Percentiles rank a stretch among this genome's conserved stretches.
Conservation (phyloP, 2,888 invertebrate species). For the Erebia palarica region DNA sequence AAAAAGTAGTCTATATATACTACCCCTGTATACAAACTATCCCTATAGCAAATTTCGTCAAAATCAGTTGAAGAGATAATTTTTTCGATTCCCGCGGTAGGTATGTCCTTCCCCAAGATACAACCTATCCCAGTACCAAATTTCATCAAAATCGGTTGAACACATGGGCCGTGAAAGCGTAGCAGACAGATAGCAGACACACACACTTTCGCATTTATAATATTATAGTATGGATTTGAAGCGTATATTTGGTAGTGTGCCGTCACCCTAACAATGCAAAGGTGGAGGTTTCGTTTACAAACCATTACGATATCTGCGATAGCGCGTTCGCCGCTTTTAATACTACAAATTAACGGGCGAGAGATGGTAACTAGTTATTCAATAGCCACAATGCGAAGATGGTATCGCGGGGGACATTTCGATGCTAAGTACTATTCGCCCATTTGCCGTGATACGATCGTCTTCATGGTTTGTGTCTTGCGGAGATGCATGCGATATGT, state of each 20-base stretch:
- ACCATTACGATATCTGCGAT: slow-evolving; percentile 41
- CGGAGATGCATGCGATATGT: slow-evolving; percentile 25
- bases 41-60: no score
- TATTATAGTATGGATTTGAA: no score
- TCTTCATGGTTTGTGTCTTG: slow-evolving; percentile 30
- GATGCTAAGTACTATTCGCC: slow-evolving; percentile 45
- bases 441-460: slow-evolving; percentile 43
- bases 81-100: no score
- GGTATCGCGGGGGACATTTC: slow-evolving; percentile 42
- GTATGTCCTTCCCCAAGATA: no score
- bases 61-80: no score
- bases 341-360: slow-evolving; percentile 43
- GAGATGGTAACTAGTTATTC: slow-evolving; percentile 42
- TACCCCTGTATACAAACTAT: no score
- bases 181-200: no score
- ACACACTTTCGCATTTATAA: no score
- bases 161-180: no score
- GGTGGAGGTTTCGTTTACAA: slow-evolving; percentile 39
- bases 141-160: no score
- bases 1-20: no score
- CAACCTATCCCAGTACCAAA: no score
- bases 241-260: neutral
- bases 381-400: slow-evolving; percentile 44
- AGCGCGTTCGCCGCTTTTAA: slow-evolving; percentile 39
- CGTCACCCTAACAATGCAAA: slow-evolving; percentile 22